Evolutionary conservation across 2,888 invertebrate species (phyloP), one percentile per base, ranked within the genome.

Genomic region (Deilephila elpenor): DNA sequence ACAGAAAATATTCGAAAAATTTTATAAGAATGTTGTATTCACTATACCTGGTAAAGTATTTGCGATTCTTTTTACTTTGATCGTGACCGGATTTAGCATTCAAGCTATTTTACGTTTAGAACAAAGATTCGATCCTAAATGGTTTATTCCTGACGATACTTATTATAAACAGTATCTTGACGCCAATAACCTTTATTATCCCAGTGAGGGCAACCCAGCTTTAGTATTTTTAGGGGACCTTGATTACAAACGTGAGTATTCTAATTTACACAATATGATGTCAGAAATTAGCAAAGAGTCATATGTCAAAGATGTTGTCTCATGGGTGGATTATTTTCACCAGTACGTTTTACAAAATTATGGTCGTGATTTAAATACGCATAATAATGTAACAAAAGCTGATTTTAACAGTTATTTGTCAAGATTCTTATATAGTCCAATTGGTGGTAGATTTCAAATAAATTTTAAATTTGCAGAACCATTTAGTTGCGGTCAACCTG

Each of bases 61-160:
- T 17, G 94, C 97, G 7, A 86, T 97, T 71, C 71, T 96, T 59
- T 88, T 96, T 73, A 96, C 97, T 2, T 73, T 96, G 56, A 88
- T 92, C 14, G 91, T 96, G 75, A 94, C 96, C 6, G 95, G 95
- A 34, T 93, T 96, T 75, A 96, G 96, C 83, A 92, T 96, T 73
- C 91, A 96, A 81, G 96, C 96, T 56, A 92, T 96, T 71, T 89
- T 96, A 72, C 95, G 95, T 79, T 91, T 98, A 72, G 96, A 97
- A 85, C 97, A 97, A 88, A 96, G 96, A 86, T 98, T 97, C 88
- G 97, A 98, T 88, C 96, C 97, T 0, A 95, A 95, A 73, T 97
- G 97, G 97, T 97, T 98, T 84, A 95, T 98, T 74, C 97, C 98
- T 0, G 95, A 96, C 72, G 95, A 95, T 71, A 96, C 97, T 0